Conservation (phyloP, 2,113 vertebrate genomes). For the Crocuta crocuta region DNA sequence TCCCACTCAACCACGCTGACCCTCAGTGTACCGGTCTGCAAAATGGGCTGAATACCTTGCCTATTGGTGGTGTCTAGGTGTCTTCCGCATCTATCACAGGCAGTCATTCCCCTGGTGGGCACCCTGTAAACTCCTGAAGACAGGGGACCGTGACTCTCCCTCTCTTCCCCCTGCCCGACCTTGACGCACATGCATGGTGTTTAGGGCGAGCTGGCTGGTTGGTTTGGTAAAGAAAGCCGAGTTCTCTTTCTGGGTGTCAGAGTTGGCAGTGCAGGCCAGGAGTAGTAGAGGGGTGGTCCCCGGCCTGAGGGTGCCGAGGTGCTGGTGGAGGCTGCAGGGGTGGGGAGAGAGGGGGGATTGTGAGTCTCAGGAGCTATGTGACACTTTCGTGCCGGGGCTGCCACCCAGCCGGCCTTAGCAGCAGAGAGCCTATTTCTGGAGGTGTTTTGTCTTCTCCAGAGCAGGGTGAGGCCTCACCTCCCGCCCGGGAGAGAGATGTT, state of each 20-base stretch:
- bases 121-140: background rate
- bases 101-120: background rate
- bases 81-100: background rate
- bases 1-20: background rate
- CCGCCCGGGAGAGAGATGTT: background rate
- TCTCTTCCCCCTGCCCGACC: background rate
- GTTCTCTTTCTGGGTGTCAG: background rate
- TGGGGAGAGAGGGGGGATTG: background rate
- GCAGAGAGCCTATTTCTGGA: slow-evolving; percentile 61
- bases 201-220: accelerated
- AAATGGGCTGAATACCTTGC: background rate
- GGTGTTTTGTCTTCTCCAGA: slow-evolving; percentile 41
- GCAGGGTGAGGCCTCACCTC: slow-evolving; percentile 34
- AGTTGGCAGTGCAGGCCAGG: accelerated
- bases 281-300: background rate
- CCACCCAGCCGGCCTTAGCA: background rate
- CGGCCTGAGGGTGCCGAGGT: background rate
- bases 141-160: background rate
- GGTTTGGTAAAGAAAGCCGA: background rate
- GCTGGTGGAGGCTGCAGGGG: background rate
- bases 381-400: background rate
- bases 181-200: background rate
- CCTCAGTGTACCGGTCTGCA: background rate
- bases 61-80: accelerated
- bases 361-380: background rate